These are phyloP conservation scores for Parapsyche elsis DNA, from an alignment of 1,140 invertebrate genomes.

Conservation along the genomic window DNA sequence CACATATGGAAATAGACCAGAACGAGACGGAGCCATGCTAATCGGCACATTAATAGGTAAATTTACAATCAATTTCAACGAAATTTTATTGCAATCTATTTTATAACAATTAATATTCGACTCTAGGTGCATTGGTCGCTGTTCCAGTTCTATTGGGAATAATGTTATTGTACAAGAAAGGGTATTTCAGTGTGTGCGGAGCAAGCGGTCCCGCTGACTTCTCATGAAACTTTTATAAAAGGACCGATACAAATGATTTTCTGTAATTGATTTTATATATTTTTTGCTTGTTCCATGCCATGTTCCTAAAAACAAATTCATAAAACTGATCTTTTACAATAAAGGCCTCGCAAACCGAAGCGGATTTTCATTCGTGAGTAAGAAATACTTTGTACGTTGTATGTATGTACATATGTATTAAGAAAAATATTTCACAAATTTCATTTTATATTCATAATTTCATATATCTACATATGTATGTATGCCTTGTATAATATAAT, in stretches of 20 bases:
- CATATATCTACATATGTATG: too few species aligned
- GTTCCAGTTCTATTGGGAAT: slow-evolving; percentile 72
- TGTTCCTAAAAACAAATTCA: too few species aligned
- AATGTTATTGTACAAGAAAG: slow-evolving; percentile 71
- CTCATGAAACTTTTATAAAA: slow-evolving; percentile 77
- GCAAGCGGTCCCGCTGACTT: slow-evolving; percentile 68
- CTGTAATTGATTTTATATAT: slow-evolving; percentile 47
- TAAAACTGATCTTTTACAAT: too few species aligned
- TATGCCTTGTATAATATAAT: too few species aligned
- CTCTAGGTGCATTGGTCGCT: slow-evolving; percentile 70
- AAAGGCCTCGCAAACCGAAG: too few species aligned
- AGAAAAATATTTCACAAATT: too few species aligned
- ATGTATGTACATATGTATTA: too few species aligned
- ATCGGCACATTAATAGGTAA: slow-evolving; percentile 75
- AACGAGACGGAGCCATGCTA: slow-evolving; percentile 74
- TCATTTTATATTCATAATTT: too few species aligned
- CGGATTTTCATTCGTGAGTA: too few species aligned
- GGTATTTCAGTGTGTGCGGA: slow-evolving; percentile 70
- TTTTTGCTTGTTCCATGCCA: too few species aligned
- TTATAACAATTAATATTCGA: slow-evolving; percentile 18
- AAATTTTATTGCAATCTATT: not conserved
- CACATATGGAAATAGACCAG: slow-evolving; percentile 70
- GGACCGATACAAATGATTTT: slow-evolving; percentile 67
- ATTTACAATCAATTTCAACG: slow-evolving; percentile 1
- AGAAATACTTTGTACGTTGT: too few species aligned